Percentiles rank a stretch among this genome's conserved stretches.
Evolutionary conservation across 2,888 invertebrate genomes (phyloP).

Genomic region (Allygus modestus): DNA sequence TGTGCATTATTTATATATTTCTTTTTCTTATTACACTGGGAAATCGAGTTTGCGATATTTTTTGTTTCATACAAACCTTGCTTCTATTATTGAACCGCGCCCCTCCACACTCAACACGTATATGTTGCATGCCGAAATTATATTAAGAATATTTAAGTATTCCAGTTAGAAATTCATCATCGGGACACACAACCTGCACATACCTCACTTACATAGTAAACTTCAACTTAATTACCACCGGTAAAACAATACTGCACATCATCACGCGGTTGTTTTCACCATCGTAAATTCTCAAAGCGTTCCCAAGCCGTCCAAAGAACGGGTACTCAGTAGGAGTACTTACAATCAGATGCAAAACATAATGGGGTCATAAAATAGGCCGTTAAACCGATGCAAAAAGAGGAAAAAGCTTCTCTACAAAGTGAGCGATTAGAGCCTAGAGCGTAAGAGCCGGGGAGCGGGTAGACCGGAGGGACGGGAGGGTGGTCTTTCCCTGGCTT

Average conservation of each 20-base stretch:
- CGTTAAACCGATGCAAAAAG: neutral
- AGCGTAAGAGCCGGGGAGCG: neutral
- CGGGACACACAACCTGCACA: neutral
- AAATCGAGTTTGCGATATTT: too few relatives aligned
- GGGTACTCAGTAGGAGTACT: too few relatives aligned
- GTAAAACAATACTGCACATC: neutral
- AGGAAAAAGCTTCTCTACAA: neutral
- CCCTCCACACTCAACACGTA: too few relatives aligned
- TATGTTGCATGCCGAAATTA: too few relatives aligned
- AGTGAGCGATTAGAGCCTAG: neutral
- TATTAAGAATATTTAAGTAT: too few relatives aligned
- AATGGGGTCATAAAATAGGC: neutral
- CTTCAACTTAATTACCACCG: neutral
- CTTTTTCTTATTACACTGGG: too few relatives aligned
- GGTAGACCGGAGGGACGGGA: too few relatives aligned
- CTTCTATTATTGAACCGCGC: too few relatives aligned
- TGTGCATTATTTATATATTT: too few relatives aligned
- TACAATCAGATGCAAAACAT: neutral
- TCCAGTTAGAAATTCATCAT: too few relatives aligned
- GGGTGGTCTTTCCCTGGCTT: too few relatives aligned
- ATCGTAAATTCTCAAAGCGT: neutral
- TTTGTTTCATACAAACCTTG: too few relatives aligned
- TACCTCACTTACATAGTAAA: neutral
- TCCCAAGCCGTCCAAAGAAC: neutral
- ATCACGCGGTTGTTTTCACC: neutral